Conservation (phyloP, 2,888 invertebrate genomes). For the Aleiodes alternator region DNA sequence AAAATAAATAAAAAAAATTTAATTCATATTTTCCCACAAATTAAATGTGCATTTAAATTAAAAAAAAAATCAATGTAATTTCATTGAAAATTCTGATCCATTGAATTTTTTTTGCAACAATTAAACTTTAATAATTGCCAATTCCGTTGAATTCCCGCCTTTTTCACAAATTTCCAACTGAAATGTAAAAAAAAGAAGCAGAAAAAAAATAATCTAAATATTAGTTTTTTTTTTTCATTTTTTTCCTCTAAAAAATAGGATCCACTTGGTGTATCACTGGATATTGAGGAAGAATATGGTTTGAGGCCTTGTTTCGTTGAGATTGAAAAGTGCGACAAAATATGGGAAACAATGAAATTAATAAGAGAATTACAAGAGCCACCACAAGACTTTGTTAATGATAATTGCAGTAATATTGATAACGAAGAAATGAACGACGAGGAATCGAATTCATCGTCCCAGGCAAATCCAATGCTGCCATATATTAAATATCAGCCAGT, state of each 20-base stretch:
- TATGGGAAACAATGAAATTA: conserved; percentile 71
- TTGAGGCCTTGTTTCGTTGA: conserved; percentile 62
- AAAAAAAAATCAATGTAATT: no score
- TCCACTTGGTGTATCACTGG: conserved; percentile 44
- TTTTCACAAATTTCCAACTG: neutral
- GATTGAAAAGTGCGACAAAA: conserved; percentile 71
- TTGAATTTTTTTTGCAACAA: neutral
- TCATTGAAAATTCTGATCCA: no score
- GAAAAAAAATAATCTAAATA: neutral
- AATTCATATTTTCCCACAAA: no score
- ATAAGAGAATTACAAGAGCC: conserved; percentile 62
- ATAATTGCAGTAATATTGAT: conserved; percentile 14
- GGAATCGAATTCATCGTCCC: conserved; percentile 31
- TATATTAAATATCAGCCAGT: conserved; percentile 62
- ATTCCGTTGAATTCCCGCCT: neutral
- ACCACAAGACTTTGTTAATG: conserved; percentile 6
- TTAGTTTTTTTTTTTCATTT: neutral
- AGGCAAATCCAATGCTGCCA: conserved; percentile 37
- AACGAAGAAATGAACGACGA: conserved; percentile 33
- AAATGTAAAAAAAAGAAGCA: no score
- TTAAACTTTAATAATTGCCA: neutral
- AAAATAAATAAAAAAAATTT: no score
- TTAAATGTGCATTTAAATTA: no score
- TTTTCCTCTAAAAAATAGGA: conserved; percentile 38
- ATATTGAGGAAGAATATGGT: conserved; percentile 55